These are phyloP conservation scores for Drosophila trapezifrons DNA, from an alignment of 1,140 invertebrate species.

Conservation along the genomic window DNA sequence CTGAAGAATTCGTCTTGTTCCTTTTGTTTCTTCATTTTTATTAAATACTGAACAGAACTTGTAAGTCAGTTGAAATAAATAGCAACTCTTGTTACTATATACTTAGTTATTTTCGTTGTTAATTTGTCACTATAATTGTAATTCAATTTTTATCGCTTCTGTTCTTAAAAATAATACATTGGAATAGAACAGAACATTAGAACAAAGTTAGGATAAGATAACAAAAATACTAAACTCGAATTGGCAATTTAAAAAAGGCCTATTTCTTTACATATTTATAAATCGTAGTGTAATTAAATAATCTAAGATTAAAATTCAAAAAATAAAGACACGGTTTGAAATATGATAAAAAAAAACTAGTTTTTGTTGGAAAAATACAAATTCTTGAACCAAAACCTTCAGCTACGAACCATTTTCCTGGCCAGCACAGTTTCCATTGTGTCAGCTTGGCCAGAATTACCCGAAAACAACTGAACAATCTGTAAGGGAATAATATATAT, in stretches of 20 bases:
- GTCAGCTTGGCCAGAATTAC: slow-evolving; percentile 20
- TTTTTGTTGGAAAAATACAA: not conserved
- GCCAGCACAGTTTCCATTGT: not conserved
- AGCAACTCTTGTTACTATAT: not conserved
- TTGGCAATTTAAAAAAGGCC: too few relatives aligned
- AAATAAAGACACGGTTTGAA: too few relatives aligned
- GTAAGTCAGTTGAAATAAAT: not conserved
- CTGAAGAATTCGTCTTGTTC: slow-evolving; percentile 27
- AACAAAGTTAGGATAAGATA: too few relatives aligned
- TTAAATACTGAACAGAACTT: slow-evolving; percentile 1
- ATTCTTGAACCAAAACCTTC: not conserved
- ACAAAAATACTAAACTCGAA: too few relatives aligned
- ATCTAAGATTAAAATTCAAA: too few relatives aligned
- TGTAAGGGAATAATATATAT: slow-evolving; percentile 31
- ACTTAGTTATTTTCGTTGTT: not conserved
- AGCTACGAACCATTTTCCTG: too few relatives aligned
- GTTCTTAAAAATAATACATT: not conserved
- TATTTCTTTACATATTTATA: too few relatives aligned
- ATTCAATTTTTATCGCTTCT: not conserved
- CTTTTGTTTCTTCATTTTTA: not conserved
- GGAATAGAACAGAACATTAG: too few relatives aligned
- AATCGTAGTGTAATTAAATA: too few relatives aligned
- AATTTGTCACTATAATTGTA: not conserved
- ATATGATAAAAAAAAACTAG: not conserved
- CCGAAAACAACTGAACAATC: slow-evolving; percentile 32